These are phyloP conservation scores for Mylabris sibirica DNA, from an alignment of 2,888 invertebrate species.

Conservation along the genomic window DNA sequence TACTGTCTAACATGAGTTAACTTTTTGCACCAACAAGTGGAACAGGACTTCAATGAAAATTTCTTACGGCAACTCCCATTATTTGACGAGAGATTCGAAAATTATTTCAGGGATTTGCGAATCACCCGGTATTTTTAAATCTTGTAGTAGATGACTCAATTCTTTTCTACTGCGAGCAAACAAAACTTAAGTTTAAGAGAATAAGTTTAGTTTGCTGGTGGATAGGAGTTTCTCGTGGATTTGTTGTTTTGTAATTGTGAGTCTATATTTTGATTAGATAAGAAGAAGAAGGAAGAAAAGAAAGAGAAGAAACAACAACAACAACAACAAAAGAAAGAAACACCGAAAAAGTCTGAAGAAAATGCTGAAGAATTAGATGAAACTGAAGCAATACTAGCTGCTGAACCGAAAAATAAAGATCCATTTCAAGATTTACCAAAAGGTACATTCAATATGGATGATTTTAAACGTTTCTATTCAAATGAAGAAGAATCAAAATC, in stretches of 20 bases:
- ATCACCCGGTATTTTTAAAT: too few relatives aligned
- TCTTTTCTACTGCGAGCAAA: neutral
- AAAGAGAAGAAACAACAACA: slow-evolving; percentile 60
- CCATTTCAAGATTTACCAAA: slow-evolving; percentile 91
- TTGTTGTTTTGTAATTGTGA: too few relatives aligned
- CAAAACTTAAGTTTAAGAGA: too few relatives aligned
- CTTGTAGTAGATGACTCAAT: too few relatives aligned
- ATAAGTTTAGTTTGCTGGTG: too few relatives aligned
- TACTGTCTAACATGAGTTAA: too few relatives aligned
- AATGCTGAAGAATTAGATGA: slow-evolving; percentile 71
- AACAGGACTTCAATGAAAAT: too few relatives aligned
- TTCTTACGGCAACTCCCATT: too few relatives aligned
- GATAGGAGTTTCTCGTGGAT: too few relatives aligned
- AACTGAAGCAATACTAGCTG: slow-evolving; percentile 73
- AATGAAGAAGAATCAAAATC: slow-evolving; percentile 94
- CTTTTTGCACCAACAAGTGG: too few relatives aligned
- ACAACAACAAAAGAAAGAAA: slow-evolving; percentile 63
- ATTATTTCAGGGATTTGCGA: too few relatives aligned
- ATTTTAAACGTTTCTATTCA: slow-evolving; percentile 96
- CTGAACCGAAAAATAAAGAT: slow-evolving; percentile 86
- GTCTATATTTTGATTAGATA: slow-evolving; percentile 38
- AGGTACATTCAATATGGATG: slow-evolving; percentile 93
- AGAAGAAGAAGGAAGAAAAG: slow-evolving; percentile 53
- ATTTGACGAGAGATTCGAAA: too few relatives aligned
- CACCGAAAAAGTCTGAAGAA: slow-evolving; percentile 62